These are phyloP conservation scores for Drosophila sturtevanti DNA, from an alignment of 1,140 invertebrate genomes.

Conservation along the genomic window DNA sequence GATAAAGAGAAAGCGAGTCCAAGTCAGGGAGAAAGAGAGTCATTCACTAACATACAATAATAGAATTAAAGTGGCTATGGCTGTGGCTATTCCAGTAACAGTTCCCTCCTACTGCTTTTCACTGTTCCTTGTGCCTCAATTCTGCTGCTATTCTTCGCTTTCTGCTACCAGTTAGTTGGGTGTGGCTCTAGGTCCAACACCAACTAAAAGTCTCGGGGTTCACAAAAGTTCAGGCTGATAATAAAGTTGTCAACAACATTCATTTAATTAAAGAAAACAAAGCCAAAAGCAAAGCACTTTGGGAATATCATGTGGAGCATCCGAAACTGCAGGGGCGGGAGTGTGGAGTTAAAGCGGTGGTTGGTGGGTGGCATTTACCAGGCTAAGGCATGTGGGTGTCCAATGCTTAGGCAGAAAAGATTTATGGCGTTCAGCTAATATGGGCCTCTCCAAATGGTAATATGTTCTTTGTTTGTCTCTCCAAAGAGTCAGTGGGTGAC, in stretches of 20 bases:
- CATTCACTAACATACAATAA: slow-evolving; percentile 66
- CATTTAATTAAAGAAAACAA: slow-evolving; percentile 81
- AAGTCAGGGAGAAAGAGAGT: slow-evolving; percentile 1
- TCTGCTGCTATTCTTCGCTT: neutral
- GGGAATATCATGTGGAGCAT: slow-evolving; percentile 59
- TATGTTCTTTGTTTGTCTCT: slow-evolving; percentile 30
- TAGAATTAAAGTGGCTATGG: slow-evolving; percentile 74
- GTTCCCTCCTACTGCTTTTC: too few relatives aligned
- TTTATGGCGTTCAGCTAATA: slow-evolving; percentile 73
- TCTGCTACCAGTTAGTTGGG: slow-evolving; percentile 4
- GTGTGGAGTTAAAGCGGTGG: neutral
- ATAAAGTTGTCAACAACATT: slow-evolving; percentile 80
- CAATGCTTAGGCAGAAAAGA: slow-evolving; percentile 61
- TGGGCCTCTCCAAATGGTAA: slow-evolving; percentile 64
- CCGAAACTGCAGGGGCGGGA: slow-evolving; percentile 1
- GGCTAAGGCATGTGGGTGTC: neutral
- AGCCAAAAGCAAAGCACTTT: slow-evolving; percentile 66
- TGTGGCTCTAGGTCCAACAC: slow-evolving; percentile 28
- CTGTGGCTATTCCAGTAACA: slow-evolving; percentile 9
- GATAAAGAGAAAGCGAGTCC: neutral
- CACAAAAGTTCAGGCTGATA: slow-evolving; percentile 75
- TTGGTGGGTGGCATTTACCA: neutral
- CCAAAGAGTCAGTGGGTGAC: neutral
- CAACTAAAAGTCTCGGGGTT: slow-evolving; percentile 22
- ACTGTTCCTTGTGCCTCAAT: slow-evolving; percentile 11